These are phyloP conservation scores for Tretioscincus oriximinensis DNA, from an alignment of 2,113 vertebrate species.

Conservation along the genomic window DNA sequence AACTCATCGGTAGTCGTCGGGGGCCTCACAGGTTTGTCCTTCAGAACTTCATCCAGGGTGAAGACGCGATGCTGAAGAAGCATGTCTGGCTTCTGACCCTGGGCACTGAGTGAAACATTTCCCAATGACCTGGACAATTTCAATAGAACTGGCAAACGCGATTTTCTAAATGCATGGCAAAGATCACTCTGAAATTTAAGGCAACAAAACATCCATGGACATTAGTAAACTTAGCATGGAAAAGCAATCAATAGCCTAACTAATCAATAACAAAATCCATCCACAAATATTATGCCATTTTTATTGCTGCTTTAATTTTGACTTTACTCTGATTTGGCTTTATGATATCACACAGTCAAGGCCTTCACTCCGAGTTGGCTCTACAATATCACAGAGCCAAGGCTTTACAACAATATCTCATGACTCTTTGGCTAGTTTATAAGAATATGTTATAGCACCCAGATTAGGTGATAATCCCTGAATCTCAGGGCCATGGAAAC, in stretches of 20 bases:
- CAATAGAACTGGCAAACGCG: constrained; percentile 81
- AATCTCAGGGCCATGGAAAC: too few relatives aligned
- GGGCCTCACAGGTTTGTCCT: constrained; percentile 61
- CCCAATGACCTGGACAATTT: constrained; percentile 56
- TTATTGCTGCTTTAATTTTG: too few relatives aligned
- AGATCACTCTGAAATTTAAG: constrained; percentile 64
- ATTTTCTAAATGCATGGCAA: constrained; percentile 64
- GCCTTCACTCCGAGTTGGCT: too few relatives aligned
- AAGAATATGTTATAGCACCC: too few relatives aligned
- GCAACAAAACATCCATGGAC: constrained; percentile 7
- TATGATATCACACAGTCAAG: too few relatives aligned
- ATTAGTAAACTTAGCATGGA: not conserved
- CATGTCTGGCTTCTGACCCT: constrained; percentile 30
- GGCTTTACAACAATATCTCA: too few relatives aligned
- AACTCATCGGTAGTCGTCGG: constrained; percentile 69
- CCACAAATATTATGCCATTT: not conserved
- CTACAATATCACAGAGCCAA: too few relatives aligned
- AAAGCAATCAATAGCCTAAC: not conserved
- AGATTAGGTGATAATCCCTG: too few relatives aligned
- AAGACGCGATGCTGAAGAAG: constrained; percentile 46
- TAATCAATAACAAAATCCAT: not conserved
- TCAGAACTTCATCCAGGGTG: constrained; percentile 65
- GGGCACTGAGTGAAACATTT: constrained; percentile 24
- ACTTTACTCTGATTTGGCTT: too few relatives aligned
- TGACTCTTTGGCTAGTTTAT: too few relatives aligned